Base-by-base conservation (phyloP, 35 echinoderm and acorn worm genomes). In the Apostichopus californicus region DNA sequence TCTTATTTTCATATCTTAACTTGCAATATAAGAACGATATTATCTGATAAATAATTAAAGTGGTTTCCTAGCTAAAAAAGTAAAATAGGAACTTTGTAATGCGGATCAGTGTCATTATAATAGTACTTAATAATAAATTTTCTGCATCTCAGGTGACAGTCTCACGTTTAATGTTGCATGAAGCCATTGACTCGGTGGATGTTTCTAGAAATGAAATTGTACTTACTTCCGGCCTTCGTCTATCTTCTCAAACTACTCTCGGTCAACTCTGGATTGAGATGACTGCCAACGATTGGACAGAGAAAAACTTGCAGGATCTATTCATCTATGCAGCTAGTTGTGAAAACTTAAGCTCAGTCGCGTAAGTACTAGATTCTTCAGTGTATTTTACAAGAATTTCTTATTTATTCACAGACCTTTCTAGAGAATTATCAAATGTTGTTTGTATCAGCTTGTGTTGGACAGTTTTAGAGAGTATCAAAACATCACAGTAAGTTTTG, bases 141-240 rank as follows among this genome's bases (percentile, higher is more conserved):
- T 46, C 34, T 46, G 34, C 34, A 46, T 75, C 2, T 75, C 71
- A 75, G 71, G 71, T 75, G 1, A 75, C 71, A 75, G 17, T 75
- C 24, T 22, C 15, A 75, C 14, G 71, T 75, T 75, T 75, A 75
- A 75, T 75, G 71, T 0, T 75, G n/a, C 71, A 75, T 22, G 71
- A 75, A 75, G 71, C 71, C 71, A 20, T 75, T 22, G 14, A 75
- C 14, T 75, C 71, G 0, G 71, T 75, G 71, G 71, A 75, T 75
- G 71, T 75, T 75, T 75, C 71, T 75, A 75, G n/a, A 75, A 75
- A 22, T 75, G 71, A 75, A 75, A 75, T 75, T 18, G 20, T 73
- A n/a, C 71, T 73, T 17, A 73, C 71, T 14, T 73, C 71, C 71
- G 71, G 71, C n/a, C 71, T n/a, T 22, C 71, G 20, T 25, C 24